Percentiles rank a stretch among this genome's conserved stretches.
phyloP scores from a whole-genome alignment of 2,113 vertebrate genomes.

The Grammomys surdaster region DNA sequence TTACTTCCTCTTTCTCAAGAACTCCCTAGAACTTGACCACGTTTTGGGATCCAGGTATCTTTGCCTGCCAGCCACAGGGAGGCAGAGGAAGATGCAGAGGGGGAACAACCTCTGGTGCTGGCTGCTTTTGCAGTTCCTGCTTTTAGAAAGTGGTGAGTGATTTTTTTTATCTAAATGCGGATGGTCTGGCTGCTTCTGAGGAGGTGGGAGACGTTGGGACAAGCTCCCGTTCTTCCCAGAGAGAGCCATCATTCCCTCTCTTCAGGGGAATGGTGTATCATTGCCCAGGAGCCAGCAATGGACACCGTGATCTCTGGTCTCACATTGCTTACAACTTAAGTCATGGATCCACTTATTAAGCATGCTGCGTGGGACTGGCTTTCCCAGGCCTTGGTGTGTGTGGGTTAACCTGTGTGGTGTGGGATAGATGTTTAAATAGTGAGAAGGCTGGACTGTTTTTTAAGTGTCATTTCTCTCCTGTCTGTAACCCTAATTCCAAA shows the following conservation, averaged over 20 bases:
- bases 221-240: neutral
- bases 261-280: neutral
- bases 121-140: slow-evolving; percentile 54
- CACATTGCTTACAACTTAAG: neutral
- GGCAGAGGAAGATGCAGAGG: slow-evolving; percentile 37
- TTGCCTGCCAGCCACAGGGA: neutral
- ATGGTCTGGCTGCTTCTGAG: neutral
- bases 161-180: neutral
- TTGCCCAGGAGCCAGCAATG: neutral
- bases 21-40: neutral
- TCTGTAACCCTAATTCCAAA: neutral
- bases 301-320: neutral
- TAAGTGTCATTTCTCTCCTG: neutral
- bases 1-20: neutral
- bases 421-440: neutral
- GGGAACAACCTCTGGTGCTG: neutral
- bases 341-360: neutral
- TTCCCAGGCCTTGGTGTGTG: neutral
- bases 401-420: neutral
- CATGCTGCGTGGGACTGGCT: neutral
- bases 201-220: neutral
- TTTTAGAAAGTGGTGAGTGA: slow-evolving; percentile 61
- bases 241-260: neutral
- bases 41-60: neutral
- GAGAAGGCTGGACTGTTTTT: neutral